Base-by-base conservation (phyloP, 30 jellyfish, hydroid and myxozoan species). In the Aurelia coerulea region DNA sequence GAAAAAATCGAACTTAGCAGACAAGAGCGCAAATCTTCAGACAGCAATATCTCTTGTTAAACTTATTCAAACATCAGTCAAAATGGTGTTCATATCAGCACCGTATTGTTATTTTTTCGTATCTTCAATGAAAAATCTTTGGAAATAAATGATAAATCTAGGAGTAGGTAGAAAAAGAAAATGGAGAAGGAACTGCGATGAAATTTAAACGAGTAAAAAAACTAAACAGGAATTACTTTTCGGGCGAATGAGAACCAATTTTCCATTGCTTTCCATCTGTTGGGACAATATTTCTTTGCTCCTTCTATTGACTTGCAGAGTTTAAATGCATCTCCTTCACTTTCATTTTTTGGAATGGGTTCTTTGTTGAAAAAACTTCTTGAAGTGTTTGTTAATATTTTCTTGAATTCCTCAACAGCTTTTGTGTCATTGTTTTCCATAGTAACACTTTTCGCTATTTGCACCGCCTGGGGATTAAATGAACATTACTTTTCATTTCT, bases 201-300 rank as follows among this genome's bases (percentile, higher is more conserved):
- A 46, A 9, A 9, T 46, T 46, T 9, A 4, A 9, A 7, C 56
- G 8, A 46, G 8, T 9, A 8, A 6, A 0, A 46, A 46, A 7
- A 46, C 56, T 9, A 46, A 46, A 46, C 56, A 46, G 15, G 8
- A 8, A 46, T 46, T 46, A 46, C 99, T 93, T 76, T 89, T 67
- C 96, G 88, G 8, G 99, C 96, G 72, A 87, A 95, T 1, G 89
- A 68, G 68, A 95, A 95, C 99, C 99, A 95, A n/a, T 79, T 83
- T 69, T 90, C 88, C 99, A 95, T 95, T 13, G 99, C 99, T 42
- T 67, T 82, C 99, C 99, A 95, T 63, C 99, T 65, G 73, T 86
- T 90, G 3, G 99, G 99, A 65, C 99, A 95, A 65, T 89, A 51
- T 53, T 71, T 78, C 89, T 95, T 90, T 31, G 99, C 99, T 19